phyloP scores from a whole-genome alignment of 1,140 invertebrate genomes.

The Drosophila chauvacae region DNA sequence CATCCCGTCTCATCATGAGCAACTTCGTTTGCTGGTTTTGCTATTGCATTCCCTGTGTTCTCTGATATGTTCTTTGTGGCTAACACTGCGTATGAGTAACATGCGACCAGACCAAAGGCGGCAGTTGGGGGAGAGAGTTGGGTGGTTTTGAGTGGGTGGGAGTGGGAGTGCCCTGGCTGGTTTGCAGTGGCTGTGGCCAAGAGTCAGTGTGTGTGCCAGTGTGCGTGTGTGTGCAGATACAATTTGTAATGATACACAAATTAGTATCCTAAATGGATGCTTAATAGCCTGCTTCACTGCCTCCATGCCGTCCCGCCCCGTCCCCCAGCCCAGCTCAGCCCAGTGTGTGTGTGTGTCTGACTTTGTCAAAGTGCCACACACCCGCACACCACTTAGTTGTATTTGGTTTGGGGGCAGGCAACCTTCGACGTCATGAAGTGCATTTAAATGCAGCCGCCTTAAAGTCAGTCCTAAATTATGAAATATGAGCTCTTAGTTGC shows the following conservation, averaged over 20 bases:
- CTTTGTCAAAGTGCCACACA: constrained; percentile 26
- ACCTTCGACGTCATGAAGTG: constrained; percentile 20
- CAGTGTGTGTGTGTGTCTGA: constrained; percentile 26
- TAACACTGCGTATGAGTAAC: constrained; percentile 72
- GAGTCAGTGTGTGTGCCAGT: constrained; percentile 12
- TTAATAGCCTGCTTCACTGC: constrained; percentile 73
- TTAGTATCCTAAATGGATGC: constrained; percentile 84
- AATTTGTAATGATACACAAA: constrained; percentile 84
- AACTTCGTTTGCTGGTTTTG: constrained; percentile 48
- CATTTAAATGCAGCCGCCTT: constrained; percentile 58
- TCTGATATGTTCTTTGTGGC: constrained; percentile 68
- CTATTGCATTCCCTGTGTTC: constrained; percentile 39
- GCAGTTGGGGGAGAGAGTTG: background rate
- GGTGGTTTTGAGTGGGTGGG: no score
- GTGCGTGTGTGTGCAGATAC: constrained; percentile 61
- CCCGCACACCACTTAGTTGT: constrained; percentile 28
- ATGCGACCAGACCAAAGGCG: constrained; percentile 30
- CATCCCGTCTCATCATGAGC: constrained; percentile 10
- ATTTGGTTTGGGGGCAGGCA: constrained; percentile 14
- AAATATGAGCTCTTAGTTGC: background rate
- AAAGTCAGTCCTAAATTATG: constrained; percentile 25
- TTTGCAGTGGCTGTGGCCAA: constrained; percentile 44
- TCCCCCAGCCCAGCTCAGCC: background rate
- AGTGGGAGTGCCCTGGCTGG: background rate
- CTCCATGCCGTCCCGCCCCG: background rate